A percentile compares a stretch with the other conserved stretches of the same genome.
These are phyloP conservation scores for Myzus persicae DNA, from an alignment of 1,140 invertebrate genomes.

Conservation along the genomic window DNA sequence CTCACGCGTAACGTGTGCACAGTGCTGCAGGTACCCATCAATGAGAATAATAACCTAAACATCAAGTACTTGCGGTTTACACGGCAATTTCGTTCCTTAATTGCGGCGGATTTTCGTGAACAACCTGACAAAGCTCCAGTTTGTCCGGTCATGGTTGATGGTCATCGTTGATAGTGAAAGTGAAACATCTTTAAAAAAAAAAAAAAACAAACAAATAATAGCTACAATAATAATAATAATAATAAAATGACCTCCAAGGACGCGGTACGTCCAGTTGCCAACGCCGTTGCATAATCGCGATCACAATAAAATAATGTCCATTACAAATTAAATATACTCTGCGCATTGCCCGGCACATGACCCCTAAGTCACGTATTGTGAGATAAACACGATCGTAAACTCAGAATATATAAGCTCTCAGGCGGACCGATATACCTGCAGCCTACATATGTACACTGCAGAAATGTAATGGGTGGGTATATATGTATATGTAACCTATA, in stretches of 20 bases:
- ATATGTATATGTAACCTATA: neutral
- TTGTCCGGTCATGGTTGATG: neutral
- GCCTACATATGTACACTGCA: neutral
- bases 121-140: constrained; percentile 9
- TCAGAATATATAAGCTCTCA: neutral
- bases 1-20: neutral
- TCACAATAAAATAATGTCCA: constrained; percentile 52
- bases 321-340: constrained; percentile 24
- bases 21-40: neutral
- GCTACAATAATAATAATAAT: constrained; percentile 24
- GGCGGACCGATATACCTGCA: neutral
- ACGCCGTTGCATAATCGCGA: constrained; percentile 45
- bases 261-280: constrained; percentile 28
- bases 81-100: neutral
- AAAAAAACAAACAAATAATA: constrained; percentile 19
- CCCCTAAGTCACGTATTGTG: constrained; percentile 33
- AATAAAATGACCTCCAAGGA: constrained; percentile 54
- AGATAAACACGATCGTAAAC: constrained; percentile 42
- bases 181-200: constrained; percentile 42
- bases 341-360: neutral
- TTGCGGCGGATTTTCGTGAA: neutral
- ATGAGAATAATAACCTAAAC: neutral
- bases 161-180: constrained; percentile 18
- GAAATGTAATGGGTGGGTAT: neutral
- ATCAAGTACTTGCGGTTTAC: neutral